Evolutionary conservation across 2,797 vertebrate species (phyloP).

Genomic region (Pipistrellus pipistrellus): DNA sequence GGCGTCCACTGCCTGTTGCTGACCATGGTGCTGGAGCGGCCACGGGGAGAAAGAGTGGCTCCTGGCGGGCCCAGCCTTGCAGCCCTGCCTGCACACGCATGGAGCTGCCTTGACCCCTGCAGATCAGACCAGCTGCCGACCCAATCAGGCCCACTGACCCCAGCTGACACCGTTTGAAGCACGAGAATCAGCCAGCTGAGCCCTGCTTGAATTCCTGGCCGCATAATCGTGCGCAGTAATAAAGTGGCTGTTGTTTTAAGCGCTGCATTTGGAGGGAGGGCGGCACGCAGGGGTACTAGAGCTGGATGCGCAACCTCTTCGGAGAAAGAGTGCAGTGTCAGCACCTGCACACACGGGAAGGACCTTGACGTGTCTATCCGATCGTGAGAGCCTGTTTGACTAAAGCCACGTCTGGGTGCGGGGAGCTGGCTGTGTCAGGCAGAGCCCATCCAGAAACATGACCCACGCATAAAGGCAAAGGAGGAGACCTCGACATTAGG

Average conservation of each 20-base stretch:
- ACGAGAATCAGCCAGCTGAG: fast-evolving
- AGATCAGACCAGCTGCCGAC: neutral
- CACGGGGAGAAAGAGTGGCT: fast-evolving
- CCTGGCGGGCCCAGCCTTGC: fast-evolving
- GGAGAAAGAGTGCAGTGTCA: fast-evolving
- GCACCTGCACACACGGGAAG: neutral
- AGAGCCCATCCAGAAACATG: neutral
- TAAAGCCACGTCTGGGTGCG: neutral
- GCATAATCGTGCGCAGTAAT: fast-evolving
- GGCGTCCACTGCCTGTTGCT: neutral
- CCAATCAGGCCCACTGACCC: neutral
- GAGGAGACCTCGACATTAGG: neutral
- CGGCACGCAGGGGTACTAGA: neutral
- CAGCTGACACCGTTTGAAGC: fast-evolving
- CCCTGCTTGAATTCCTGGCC: neutral
- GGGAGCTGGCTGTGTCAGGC: neutral
- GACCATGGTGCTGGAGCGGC: neutral
- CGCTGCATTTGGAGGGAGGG: neutral
- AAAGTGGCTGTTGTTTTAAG: neutral
- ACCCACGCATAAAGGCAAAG: fast-evolving
- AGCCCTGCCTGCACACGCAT: fast-evolving
- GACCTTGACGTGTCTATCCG: fast-evolving
- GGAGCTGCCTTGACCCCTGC: neutral
- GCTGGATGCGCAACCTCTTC: fast-evolving
- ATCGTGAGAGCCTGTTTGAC: fast-evolving